Conservation (phyloP, 2,797 vertebrate genomes). For the Oryzias dopingdopingensis region DNA sequence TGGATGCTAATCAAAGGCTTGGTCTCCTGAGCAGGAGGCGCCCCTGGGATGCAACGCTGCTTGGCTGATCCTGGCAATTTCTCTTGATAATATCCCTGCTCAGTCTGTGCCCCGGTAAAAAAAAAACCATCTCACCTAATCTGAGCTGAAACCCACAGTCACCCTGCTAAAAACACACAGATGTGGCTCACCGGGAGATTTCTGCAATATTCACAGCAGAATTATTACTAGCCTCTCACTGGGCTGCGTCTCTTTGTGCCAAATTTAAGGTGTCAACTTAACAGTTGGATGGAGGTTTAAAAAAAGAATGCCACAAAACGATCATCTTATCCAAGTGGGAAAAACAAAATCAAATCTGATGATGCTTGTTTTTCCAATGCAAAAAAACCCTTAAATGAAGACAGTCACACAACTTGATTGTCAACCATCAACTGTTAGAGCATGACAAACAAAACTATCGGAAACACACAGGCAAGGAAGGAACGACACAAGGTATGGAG, state of each 20-base stretch:
- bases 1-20: conserved; percentile 73
- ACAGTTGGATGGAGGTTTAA: too few species aligned
- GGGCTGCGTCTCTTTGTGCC: conserved; percentile 28
- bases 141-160: conserved; percentile 27
- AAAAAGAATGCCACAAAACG: too few species aligned
- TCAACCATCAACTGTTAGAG: conserved; percentile 21
- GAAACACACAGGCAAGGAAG: conserved; percentile 2
- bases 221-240: conserved; percentile 58
- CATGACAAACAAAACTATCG: conserved; percentile 4
- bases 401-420: conserved; percentile 41
- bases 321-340: too few species aligned
- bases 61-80: conserved; percentile 78
- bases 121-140: conserved; percentile 48
- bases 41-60: conserved; percentile 65
- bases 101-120: conserved; percentile 27
- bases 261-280: conserved; percentile 29
- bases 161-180: conserved; percentile 29
- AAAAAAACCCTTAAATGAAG: conserved; percentile 37
- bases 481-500: neutral
- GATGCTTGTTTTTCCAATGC: conserved; percentile 37
- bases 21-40: conserved; percentile 67
- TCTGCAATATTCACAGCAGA: conserved; percentile 51
- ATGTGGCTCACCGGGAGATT: conserved; percentile 38
- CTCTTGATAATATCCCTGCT: conserved; percentile 64
- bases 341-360: conserved; percentile 6